These are phyloP conservation scores for Aptenodytes forsteri DNA, from an alignment of 2,113 vertebrate genomes.

Conservation along the genomic window DNA sequence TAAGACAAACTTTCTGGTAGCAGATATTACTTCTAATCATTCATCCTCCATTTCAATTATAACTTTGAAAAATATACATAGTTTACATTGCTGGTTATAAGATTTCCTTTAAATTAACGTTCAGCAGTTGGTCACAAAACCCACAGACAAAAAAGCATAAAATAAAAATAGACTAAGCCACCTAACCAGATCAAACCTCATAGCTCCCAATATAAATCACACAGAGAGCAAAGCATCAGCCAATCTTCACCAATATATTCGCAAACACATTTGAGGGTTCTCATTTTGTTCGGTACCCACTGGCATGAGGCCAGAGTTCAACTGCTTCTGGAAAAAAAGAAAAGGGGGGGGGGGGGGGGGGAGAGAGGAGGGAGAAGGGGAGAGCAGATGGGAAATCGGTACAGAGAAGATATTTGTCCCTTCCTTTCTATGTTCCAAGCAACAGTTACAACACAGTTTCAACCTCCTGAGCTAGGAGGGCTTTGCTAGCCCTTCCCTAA, in stretches of 20 bases:
- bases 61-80: not conserved
- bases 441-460: not conserved
- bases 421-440: not conserved
- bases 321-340: no score
- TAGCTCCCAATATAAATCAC: not conserved
- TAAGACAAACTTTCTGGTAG: not conserved
- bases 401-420: not conserved
- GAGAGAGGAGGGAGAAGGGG: fast-evolving
- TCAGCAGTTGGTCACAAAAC: not conserved
- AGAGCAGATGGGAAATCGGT: not conserved
- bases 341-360: fast-evolving
- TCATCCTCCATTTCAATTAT: not conserved
- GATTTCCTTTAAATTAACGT: not conserved
- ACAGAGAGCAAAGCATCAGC: not conserved
- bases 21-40: not conserved
- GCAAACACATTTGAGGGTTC: not conserved
- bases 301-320: not conserved
- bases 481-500: not conserved
- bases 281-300: not conserved
- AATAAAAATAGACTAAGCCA: not conserved
- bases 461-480: not conserved
- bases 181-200: not conserved
- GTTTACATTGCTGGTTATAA: not conserved
- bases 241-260: not conserved
- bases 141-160: not conserved